phyloP scores from a whole-genome alignment of 2,113 vertebrate species.

The Nerophis lumbriciformis region DNA sequence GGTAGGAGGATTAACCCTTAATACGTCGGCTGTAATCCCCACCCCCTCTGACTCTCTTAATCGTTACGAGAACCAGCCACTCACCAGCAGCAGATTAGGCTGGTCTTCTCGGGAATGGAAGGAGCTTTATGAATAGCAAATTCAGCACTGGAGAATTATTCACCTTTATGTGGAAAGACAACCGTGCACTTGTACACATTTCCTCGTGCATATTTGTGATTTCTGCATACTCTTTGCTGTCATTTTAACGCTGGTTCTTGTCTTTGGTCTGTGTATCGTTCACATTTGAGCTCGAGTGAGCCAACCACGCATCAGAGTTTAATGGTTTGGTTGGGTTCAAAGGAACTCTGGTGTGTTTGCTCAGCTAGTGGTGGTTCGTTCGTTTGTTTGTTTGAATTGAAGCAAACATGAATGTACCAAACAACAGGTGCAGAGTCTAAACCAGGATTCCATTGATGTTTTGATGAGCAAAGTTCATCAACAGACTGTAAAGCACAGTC shows the following conservation, averaged over 20 bases:
- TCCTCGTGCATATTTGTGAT: too few relatives aligned
- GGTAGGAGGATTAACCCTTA: conserved; percentile 46
- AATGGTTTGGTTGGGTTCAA: too few relatives aligned
- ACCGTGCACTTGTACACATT: neutral
- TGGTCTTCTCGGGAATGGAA: conserved; percentile 26
- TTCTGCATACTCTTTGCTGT: too few relatives aligned
- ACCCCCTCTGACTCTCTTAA: conserved; percentile 24
- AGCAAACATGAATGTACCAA: neutral
- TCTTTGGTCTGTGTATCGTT: too few relatives aligned
- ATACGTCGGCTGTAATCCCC: conserved; percentile 52
- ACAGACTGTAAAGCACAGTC: conserved; percentile 24
- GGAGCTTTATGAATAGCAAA: conserved; percentile 28
- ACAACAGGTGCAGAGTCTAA: neutral
- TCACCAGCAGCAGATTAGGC: conserved; percentile 23
- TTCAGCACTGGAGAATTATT: neutral
- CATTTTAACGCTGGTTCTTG: too few relatives aligned
- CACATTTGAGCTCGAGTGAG: too few relatives aligned
- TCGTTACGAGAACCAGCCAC: conserved; percentile 37
- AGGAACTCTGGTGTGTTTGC: too few relatives aligned
- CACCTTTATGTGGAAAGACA: neutral
- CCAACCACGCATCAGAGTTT: too few relatives aligned
- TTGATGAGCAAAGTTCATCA: conserved; percentile 38
- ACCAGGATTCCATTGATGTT: conserved; percentile 8
- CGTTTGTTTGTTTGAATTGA: too few relatives aligned
- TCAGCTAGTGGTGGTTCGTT: too few relatives aligned